phyloP scores from a whole-genome alignment of 30 jellyfish, hydroid and myxozoan genomes.

The Pelagia noctiluca region DNA sequence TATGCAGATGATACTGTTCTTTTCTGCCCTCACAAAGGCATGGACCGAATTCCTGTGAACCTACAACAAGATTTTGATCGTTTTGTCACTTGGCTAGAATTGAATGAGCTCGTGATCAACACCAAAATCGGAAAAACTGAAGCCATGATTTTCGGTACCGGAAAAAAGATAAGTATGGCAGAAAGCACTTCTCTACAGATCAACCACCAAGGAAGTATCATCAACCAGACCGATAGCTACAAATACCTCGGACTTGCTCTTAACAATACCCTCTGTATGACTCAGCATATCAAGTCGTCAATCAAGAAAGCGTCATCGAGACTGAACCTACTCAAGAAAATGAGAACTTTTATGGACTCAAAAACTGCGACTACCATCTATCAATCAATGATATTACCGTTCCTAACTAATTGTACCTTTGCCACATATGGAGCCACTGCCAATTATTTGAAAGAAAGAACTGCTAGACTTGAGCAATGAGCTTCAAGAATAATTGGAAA shows the following conservation, averaged over 20 bases:
- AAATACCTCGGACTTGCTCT: no score
- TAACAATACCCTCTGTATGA: no score
- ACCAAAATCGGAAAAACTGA: constrained; percentile 54
- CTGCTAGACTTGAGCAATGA: neutral
- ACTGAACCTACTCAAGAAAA: constrained; percentile 59
- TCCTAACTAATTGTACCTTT: no score
- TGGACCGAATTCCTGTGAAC: constrained; percentile 27
- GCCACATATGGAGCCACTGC: constrained; percentile 26
- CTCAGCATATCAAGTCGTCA: constrained; percentile 48
- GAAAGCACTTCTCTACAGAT: constrained; percentile 39
- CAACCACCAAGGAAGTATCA: constrained; percentile 23
- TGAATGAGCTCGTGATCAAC: constrained; percentile 48
- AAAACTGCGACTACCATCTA: no score
- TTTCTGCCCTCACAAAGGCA: constrained; percentile 29
- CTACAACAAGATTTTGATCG: constrained; percentile 23
- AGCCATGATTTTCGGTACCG: constrained; percentile 54
- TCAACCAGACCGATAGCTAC: constrained; percentile 44
- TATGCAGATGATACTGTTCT: constrained; percentile 54
- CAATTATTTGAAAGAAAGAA: no score
- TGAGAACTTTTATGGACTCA: constrained; percentile 36
- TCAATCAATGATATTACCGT: no score
- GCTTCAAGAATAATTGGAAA: constrained; percentile 2
- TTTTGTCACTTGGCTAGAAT: constrained; percentile 43
- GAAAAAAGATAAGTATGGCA: constrained; percentile 45
- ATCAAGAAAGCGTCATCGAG: no score